These are phyloP conservation scores for Argopecten irradians DNA, from an alignment of 1,140 invertebrate species.

Conservation along the genomic window DNA sequence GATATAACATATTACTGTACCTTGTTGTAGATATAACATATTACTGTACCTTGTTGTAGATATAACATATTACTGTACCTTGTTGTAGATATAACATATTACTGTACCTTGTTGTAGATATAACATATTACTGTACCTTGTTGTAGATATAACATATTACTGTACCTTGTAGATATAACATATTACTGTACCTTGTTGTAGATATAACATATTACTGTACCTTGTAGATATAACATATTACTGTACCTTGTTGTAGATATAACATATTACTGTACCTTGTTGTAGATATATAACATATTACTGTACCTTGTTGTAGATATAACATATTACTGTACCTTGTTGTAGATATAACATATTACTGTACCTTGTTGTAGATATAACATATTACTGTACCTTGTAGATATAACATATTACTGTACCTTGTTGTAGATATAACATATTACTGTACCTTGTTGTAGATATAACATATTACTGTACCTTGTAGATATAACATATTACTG, in stretches of 20 bases:
- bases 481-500: not conserved
- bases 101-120: too few relatives aligned
- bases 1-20: too few relatives aligned
- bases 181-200: not conserved
- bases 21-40: not conserved
- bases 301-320: not conserved
- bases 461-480: not conserved
- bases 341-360: too few relatives aligned
- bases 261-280: not conserved
- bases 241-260: not conserved
- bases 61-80: not conserved
- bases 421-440: not conserved
- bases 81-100: not conserved
- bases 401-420: not conserved
- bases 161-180: too few relatives aligned
- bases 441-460: too few relatives aligned
- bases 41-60: conserved; percentile 38
- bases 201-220: not conserved
- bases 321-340: too few relatives aligned
- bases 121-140: not conserved
- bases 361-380: too few relatives aligned
- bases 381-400: not conserved
- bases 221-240: too few relatives aligned
- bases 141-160: not conserved
- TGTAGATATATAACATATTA: not conserved